phyloP scores from a whole-genome alignment of 2,888 invertebrate species.

The Trissolcus brochymenae region DNA sequence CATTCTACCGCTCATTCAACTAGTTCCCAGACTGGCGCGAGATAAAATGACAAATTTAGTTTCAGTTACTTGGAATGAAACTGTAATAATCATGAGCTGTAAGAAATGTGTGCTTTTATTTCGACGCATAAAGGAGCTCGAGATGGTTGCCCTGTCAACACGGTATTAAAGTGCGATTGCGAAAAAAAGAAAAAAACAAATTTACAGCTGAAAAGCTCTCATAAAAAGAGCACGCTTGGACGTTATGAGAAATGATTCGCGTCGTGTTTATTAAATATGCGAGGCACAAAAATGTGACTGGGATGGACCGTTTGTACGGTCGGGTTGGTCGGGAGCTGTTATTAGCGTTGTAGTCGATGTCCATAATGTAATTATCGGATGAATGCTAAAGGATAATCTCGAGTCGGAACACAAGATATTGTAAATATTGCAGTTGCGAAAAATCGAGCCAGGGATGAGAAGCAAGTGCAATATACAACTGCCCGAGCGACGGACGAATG shows the following conservation, averaged over 20 bases:
- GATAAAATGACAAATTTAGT: no score
- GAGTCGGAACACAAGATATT: constrained; percentile 57
- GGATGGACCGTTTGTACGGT: constrained; percentile 23
- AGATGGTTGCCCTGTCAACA: constrained; percentile 5
- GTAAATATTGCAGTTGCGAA: constrained; percentile 61
- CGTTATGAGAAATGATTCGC: constrained; percentile 55
- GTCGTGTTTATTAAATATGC: constrained; percentile 62
- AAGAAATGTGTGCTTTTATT: constrained; percentile 1
- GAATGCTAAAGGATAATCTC: constrained; percentile 59
- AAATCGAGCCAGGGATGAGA: constrained; percentile 4
- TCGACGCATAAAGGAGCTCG: not conserved
- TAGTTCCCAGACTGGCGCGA: no score
- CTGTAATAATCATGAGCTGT: not conserved
- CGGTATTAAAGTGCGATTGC: not conserved
- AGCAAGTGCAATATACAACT: not conserved
- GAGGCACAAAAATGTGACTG: constrained; percentile 53
- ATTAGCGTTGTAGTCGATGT: constrained; percentile 68
- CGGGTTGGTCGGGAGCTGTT: constrained; percentile 59
- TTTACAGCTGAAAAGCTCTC: not conserved
- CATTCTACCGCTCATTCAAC: no score
- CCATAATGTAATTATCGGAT: constrained; percentile 69
- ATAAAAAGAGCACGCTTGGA: constrained; percentile 4
- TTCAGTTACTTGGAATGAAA: no score
- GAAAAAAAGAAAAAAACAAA: constrained; percentile 1
- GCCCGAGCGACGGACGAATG: constrained; percentile 27